Evolutionary conservation across 2,888 invertebrate genomes (phyloP), one percentile per base, ranked within the genome.

Genomic region (Antitype chi): DNA sequence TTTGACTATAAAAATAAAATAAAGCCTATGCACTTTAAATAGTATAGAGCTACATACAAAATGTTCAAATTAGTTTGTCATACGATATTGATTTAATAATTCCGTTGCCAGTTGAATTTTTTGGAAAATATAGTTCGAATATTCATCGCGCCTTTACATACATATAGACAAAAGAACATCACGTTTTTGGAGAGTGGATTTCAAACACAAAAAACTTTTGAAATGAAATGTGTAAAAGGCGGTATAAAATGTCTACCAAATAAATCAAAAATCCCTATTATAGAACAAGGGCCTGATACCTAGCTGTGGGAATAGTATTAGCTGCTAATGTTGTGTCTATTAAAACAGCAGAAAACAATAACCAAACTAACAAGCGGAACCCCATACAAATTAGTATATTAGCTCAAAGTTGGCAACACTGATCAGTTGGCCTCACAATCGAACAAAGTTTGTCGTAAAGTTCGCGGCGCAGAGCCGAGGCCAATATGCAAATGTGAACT

Each of bases 401-500:
- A 77, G 66, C 68, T 38, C 74, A n/a, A 81, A 84, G 77, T 84
- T 85, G 85, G 71, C 68, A 85, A 66, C 78, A 69, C 43, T 79
- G 75, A 86, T 85, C 82, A 84, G 75, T 78, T 74, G 70, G 62
- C 67, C 60, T 78, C 72, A 76, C 85, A 82, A 83, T 80, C 78
- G 76, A 81, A 82, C 87, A 86, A 89, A 93, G 90, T 92, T 92
- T 87, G 74, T 87, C 84, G 74, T 81, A 90, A 90, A 91, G 90
- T 91, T 90, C 81, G 84, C 88, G 88, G 85, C 87, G 88, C 82
- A 76, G 89, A 76, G 70, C 70, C 59, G 80, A 82, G 92, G 92
- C 91, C 93, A 91, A 93, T 94, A 95, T 96, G 96, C 94, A 94
- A 96, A 96, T 95, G 93, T 91, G 90, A 92, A 95, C 96, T 96